phyloP scores from a whole-genome alignment of 2,797 vertebrate genomes.

The Tenualosa thibaudeaui region DNA sequence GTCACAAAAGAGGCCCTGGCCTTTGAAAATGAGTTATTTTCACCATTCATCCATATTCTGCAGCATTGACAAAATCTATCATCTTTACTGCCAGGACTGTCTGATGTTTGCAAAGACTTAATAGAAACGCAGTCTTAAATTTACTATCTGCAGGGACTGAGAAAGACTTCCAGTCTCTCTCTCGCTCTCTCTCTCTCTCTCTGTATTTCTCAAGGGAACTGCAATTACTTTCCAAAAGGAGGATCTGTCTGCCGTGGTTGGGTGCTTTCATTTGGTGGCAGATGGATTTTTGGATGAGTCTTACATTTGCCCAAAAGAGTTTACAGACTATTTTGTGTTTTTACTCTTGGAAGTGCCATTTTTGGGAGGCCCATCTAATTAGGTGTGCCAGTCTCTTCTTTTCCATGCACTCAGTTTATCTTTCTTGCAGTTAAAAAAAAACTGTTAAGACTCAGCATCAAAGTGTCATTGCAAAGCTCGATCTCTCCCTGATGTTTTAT shows the following conservation, averaged over 20 bases:
- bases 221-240: constrained; percentile 21
- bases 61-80: constrained; percentile 6
- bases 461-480: constrained; percentile 47
- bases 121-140: constrained; percentile 1
- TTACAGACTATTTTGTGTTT: neutral
- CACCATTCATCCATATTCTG: neutral
- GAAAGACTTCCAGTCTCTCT: neutral
- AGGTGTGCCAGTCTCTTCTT: neutral
- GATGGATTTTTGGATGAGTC: constrained; percentile 17
- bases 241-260: constrained; percentile 20
- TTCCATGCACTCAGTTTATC: neutral
- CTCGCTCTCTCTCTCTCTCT: neutral
- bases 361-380: neutral
- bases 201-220: neutral
- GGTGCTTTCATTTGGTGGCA: constrained; percentile 19
- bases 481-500: constrained; percentile 33
- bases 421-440: constrained; percentile 10
- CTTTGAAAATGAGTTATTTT: constrained; percentile 9
- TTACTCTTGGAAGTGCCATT: neutral
- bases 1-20: neutral
- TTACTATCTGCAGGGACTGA: neutral
- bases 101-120: neutral
- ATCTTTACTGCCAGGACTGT: constrained; percentile 14
- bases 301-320: neutral
- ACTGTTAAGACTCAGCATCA: constrained; percentile 37